Evolutionary conservation across 2,888 invertebrate species (phyloP), one percentile per base, ranked within the genome.

Genomic region (Fissipunctia ypsillon): DNA sequence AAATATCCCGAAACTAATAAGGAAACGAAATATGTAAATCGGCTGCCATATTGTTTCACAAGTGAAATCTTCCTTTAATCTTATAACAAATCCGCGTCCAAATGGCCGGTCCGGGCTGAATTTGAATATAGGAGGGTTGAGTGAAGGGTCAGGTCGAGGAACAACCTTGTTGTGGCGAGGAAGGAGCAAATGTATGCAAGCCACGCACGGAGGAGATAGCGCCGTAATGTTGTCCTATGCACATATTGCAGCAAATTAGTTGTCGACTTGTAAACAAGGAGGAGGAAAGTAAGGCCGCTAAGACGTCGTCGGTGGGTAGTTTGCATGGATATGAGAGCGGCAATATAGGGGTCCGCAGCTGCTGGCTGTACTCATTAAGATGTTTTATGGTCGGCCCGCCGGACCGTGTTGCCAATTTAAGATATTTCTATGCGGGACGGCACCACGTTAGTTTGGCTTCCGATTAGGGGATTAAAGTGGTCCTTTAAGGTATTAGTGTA

Each of bases 231-330:
- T 94, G 95, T 95, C 96, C 96, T 96, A 95, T 96, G 96, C 96
- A 96, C 96, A 96, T 96, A 96, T 96, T 96, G 96, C 96, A 96
- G 94, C 96, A 96, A 96, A 96, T 96, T 96, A 96, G 96, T 96
- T 95, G 96, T 93, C 94, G 94, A 95, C 95, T 95, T 95, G 96
- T 96, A 96, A 95, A 96, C 95, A 95, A 92, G 93, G 92, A 91
- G 92, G 91, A 93, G 94, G 95, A 94, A 95, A 95, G 95, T 94
- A 94, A 93, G 94, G 94, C 93, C 87, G 94, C 95, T 94, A 95
- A 95, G 95, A 95, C 95, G 93, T 92, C 92, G 94, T 85, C 94
- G 91, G 92, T 91, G 92, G 95, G 96, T 95, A 96, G 94, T 96
- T 96, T 96, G 96, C 96, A 96, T 96, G 96, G 95, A 96, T 96